These are phyloP conservation scores for Chironomus striatipennis DNA, from an alignment of 1,140 invertebrate species.

Conservation along the genomic window DNA sequence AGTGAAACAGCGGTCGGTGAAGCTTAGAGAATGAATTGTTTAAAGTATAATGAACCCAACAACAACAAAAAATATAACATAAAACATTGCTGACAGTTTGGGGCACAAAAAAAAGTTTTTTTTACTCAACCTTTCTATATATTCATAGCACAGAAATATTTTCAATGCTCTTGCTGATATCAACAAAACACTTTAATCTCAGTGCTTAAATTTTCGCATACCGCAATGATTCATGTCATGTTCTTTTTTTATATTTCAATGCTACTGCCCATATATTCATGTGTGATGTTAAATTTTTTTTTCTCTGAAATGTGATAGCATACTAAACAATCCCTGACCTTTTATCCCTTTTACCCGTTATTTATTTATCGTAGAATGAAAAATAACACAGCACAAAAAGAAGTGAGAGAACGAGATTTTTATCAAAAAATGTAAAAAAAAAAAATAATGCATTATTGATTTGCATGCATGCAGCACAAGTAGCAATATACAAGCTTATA, in stretches of 20 bases:
- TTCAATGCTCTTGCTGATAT: background rate
- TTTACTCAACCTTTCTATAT: constrained; percentile 13
- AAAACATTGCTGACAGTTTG: constrained; percentile 6
- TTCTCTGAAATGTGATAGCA: too few relatives aligned
- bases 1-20: background rate
- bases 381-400: too few relatives aligned
- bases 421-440: too few relatives aligned
- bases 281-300: too few relatives aligned
- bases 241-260: background rate
- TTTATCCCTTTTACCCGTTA: background rate
- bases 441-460: background rate
- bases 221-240: constrained; percentile 11
- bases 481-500: background rate
- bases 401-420: too few relatives aligned
- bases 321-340: background rate
- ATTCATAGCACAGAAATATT: background rate
- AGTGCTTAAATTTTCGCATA: constrained; percentile 13
- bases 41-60: constrained; percentile 23
- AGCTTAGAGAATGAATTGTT: constrained; percentile 19
- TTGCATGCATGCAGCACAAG: background rate
- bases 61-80: background rate
- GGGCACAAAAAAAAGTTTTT: background rate
- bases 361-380: too few relatives aligned
- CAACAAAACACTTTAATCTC: background rate
- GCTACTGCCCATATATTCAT: too few relatives aligned